Evolutionary conservation across 1,140 invertebrate species (phyloP).

Genomic region (Sycobia sp.): DNA sequence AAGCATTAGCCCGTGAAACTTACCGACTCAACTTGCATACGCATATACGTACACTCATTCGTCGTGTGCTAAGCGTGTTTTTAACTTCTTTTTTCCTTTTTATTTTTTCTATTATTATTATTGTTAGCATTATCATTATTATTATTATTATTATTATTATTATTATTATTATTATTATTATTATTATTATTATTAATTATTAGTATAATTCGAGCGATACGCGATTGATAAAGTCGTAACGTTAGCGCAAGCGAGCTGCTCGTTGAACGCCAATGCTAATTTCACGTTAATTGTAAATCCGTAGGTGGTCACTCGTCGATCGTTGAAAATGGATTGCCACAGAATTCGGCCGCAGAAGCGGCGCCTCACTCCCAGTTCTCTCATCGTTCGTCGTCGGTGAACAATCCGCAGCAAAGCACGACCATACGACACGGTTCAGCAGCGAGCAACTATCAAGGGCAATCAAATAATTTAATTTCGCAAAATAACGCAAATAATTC

Average conservation of each 20-base stretch:
- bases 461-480: slow-evolving; percentile 55
- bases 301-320: slow-evolving; percentile 50
- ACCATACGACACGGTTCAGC: slow-evolving; percentile 62
- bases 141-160: no score
- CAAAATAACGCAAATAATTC: slow-evolving; percentile 53
- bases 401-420: slow-evolving; percentile 60
- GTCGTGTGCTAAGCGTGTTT: neutral
- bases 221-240: no score
- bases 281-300: slow-evolving; percentile 55
- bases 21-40: neutral
- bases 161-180: no score
- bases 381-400: slow-evolving; percentile 54
- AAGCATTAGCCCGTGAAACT: slow-evolving; percentile 28
- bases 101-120: no score
- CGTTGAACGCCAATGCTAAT: slow-evolving; percentile 48
- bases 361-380: slow-evolving; percentile 54
- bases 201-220: no score
- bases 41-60: no score
- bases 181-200: no score
- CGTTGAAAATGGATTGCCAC: slow-evolving; percentile 63
- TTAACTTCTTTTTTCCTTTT: neutral
- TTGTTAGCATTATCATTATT: no score
- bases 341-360: slow-evolving; percentile 56
- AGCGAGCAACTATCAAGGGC: slow-evolving; percentile 54
- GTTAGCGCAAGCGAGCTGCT: no score